Base-by-base conservation (phyloP, 2,113 vertebrate genomes). In the Cyanistes caeruleus region DNA sequence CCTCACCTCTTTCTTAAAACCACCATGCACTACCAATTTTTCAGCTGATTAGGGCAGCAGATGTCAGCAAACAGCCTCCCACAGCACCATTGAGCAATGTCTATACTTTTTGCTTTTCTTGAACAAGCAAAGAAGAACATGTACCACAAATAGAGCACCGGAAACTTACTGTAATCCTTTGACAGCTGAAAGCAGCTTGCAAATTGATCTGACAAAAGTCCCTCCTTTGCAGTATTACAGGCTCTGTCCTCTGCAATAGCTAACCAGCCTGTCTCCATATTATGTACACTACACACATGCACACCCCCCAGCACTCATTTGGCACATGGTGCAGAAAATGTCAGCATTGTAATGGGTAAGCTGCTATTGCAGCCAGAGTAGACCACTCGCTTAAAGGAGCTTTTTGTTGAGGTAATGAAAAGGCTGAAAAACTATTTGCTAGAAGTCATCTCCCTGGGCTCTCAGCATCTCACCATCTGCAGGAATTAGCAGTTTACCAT, bases 391-490 rank as follows among this genome's bases (percentile, higher is more conserved):
- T 95, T 95, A 87, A 94, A 96, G 80, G 62, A 95, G 80, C 80
- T 97, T 97, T 96, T 92, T 95, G 96, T 92, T 93, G 80, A 58
- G 68, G 83, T 78, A 93, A 94, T 89, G 83, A 93, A 93, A 97
- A 90, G 62, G 77, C 43, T 91, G 92, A 90, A 94, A 95, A 96
- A 49, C 56, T 65, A 43, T 92, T 90, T 89, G 88, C 76, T 94
- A 87, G 41, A 89, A 95, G 56, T 89, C 93, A 94, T 90, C 76
- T 95, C 93, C 88, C 92, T 84, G 58, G 88, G 88, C 90, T 69
- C 94, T 92, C 80, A 68, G 88, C 95, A 93, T 95, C 90, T 87
- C 80, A 78, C 90, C 53, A 10, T 82, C 79, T 96, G 80, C 88
- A 78, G 73, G 85, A 95, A 90, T 94, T 92, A 94, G 88, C 80